phyloP scores from a whole-genome alignment of 2,888 invertebrate genomes.

The Oscheius myriophilus region DNA sequence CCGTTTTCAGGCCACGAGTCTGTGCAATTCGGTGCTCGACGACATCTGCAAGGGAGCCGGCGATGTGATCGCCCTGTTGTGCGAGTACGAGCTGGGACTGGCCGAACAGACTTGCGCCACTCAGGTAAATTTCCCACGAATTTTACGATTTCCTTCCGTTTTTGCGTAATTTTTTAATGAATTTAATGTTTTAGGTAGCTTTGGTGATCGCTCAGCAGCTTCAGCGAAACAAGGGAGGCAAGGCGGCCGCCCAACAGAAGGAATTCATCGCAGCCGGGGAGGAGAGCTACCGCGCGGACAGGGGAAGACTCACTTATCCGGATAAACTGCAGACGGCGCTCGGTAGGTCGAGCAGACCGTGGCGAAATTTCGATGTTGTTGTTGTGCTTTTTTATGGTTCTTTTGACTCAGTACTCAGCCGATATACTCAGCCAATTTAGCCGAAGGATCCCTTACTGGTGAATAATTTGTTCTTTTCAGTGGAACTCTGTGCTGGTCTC shows the following conservation, averaged over 20 bases:
- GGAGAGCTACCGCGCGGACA: constrained; percentile 92
- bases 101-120: constrained; percentile 80
- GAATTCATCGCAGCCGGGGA: constrained; percentile 82
- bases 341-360: too few relatives aligned
- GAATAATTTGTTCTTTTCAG: constrained; percentile 71
- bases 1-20: constrained; percentile 77
- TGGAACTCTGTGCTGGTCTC: constrained; percentile 94
- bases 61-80: constrained; percentile 96
- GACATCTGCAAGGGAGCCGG: constrained; percentile 99
- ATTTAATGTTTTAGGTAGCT: constrained; percentile 32
- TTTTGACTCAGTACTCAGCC: not conserved
- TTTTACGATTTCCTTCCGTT: not conserved
- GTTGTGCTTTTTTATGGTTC: not conserved
- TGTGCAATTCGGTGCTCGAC: constrained; percentile 95
- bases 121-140: constrained; percentile 22
- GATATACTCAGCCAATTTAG: too few relatives aligned
- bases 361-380: constrained; percentile 4
- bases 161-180: not conserved
- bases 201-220: constrained; percentile 42
- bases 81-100: constrained; percentile 96
- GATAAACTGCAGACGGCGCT: constrained; percentile 55
- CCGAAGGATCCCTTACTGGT: not conserved
- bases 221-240: constrained; percentile 31
- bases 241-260: constrained; percentile 36
- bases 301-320: constrained; percentile 90